A percentile compares a stretch with the other conserved stretches of the same genome.
These are phyloP conservation scores for Montifringilla adamsi DNA, from an alignment of 2,113 vertebrate species.

Conservation along the genomic window DNA sequence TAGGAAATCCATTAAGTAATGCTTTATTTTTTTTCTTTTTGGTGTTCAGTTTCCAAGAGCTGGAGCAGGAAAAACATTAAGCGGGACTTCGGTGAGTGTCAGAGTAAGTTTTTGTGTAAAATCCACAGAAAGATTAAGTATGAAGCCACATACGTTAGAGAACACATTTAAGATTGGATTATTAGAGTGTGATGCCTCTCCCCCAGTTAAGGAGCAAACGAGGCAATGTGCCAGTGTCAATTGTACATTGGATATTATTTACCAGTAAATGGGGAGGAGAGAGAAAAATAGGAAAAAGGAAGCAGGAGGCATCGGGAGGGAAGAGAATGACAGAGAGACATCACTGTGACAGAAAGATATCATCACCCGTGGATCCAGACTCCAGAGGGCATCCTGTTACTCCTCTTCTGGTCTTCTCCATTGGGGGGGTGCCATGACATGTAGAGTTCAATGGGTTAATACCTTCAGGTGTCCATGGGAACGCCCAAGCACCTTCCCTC, in stretches of 20 bases:
- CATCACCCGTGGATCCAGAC: rapidly evolving
- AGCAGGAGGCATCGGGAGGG: rapidly evolving
- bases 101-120: not conserved
- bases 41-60: not conserved
- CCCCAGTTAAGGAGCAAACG: rapidly evolving
- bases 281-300: not conserved
- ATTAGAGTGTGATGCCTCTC: not conserved
- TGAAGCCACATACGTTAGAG: not conserved
- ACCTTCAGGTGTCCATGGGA: not conserved
- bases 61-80: not conserved
- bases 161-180: not conserved
- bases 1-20: not conserved
- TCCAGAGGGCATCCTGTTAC: rapidly evolving
- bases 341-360: not conserved
- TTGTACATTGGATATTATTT: not conserved
- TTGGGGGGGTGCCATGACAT: rapidly evolving
- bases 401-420: not conserved
- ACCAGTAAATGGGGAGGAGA: not conserved
- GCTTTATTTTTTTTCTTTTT: not conserved
- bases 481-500: rapidly evolving
- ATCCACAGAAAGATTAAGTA: not conserved
- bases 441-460: not conserved
- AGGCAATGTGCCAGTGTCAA: not conserved
- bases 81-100: rapidly evolving
- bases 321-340: not conserved